Base-by-base conservation (phyloP, 2,113 vertebrate genomes). In the Columba livia region DNA sequence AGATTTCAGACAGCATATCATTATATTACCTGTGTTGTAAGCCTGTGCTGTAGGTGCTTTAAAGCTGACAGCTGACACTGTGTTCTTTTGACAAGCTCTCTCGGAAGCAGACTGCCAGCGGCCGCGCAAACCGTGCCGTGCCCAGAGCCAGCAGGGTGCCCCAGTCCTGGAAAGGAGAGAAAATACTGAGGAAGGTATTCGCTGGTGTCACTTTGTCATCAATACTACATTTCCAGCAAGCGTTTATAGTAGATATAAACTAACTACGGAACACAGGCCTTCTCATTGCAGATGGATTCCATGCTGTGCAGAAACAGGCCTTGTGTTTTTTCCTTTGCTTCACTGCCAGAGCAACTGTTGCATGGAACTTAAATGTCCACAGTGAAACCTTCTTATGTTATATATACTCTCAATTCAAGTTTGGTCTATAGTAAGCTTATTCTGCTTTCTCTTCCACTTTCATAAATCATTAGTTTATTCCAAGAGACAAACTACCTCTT, bases 21-120 rank as follows among this genome's bases (percentile, higher is more conserved):
- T 19, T 47, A 60, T 29, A 42, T 96, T 97, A 99, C 99, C 99
- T 99, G 98, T 60, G 94, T 65, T 61, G 97, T 97, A 62, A 98
- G 94, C 57, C 92, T 95, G 75, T 98, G 98, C 75, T 98, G 98
- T 51, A 98, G 94, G 53, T 93, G 97, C 85, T 98, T 98, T 95
- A 98, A 79, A 92, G 97, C 94, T 57, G 96, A 97, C 11, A 98
- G 96, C 9, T 73, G 87, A 47, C 95, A 97, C 31, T 86, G 79
- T 31, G 78, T 86, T 18, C 88, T 81, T 72, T 50, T 61, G 25
- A 93, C 34, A 54, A 96, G 66, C 32, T 92, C 71, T 78, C 89
- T 88, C 29, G 94, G 94, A 60, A 82, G 62, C 77, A 47, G 67
- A 62, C 66, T 44, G 61, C 51, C 64, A 21, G 58, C 87, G 10